Evolutionary conservation across 2,797 vertebrate genomes (phyloP), one percentile per base, ranked within the genome.

Genomic region (Australoheros facetus): DNA sequence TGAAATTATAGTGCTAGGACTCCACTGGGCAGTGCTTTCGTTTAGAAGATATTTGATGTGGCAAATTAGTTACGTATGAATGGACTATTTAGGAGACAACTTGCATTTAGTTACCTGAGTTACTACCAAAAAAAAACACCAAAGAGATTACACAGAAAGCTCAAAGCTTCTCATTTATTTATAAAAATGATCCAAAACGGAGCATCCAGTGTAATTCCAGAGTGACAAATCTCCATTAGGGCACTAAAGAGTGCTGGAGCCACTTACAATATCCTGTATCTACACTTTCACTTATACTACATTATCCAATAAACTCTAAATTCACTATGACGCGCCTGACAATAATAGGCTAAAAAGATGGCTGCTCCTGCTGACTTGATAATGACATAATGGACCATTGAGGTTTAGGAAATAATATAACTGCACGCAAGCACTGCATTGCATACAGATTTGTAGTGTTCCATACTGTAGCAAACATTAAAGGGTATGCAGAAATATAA

Each of bases 311-410:
- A 74, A 64, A 76, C 39, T 74, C 13, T 77, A 70, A 80, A 82
- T 55, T 77, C 42, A 71, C 59, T 62, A 71, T 80, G 73, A 69
- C 73, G 71, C 62, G 56, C 28, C 28, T 2, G 1, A 74, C 51
- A 75, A 55, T 73, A 79, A 84, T 16, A 34, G 55, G 56, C 70
- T 72, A 53, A 81, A 82, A 70, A 42, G 45, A 78, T n/a, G 64
- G 59, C 69, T 82, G 62, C 73, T 80, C 82, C 77, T 73, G 69
- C 86, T 85, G 80, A 80, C 70, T 83, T 86, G 62, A 82, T 82
- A 81, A 85, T 89, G 73, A 75, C 80, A 87, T 71, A 76, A 86
- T 71, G 48, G 78, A 80, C 64, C 48, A 51, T 17, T 51, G 21
- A 83, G 73, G 30, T 76, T 80, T 48, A 62, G 62, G 64, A 86